A percentile compares a stretch with the other conserved stretches of the same genome.
Conservation (phyloP, 2,888 invertebrate species). For the Tachystola acroxantha region DNA sequence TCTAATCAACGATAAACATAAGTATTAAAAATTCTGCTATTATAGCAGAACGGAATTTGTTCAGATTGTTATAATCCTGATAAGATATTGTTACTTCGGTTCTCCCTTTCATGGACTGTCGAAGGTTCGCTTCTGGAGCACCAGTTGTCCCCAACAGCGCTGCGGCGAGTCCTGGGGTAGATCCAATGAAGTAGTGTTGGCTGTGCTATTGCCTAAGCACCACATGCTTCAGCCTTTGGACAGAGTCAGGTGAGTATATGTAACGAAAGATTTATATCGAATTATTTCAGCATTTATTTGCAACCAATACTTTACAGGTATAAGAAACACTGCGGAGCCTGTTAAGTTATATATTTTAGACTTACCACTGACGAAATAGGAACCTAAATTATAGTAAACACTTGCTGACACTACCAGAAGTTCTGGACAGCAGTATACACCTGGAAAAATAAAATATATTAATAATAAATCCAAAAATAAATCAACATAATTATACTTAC, state of each 20-base stretch:
- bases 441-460: constrained; percentile 68
- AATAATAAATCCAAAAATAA: constrained; percentile 29
- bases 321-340: constrained; percentile 54
- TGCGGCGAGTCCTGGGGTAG: constrained; percentile 45
- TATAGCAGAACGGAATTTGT: constrained; percentile 1
- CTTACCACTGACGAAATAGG: constrained; percentile 59
- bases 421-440: constrained; percentile 32
- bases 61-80: background rate
- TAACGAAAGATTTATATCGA: constrained; percentile 56
- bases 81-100: constrained; percentile 22
- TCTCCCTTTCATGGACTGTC: constrained; percentile 26
- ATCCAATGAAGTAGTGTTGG: constrained; percentile 39
- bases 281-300: constrained; percentile 68
- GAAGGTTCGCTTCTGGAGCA: constrained; percentile 40
- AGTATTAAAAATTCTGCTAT: no score
- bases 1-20: no score
- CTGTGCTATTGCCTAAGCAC: constrained; percentile 27
- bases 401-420: constrained; percentile 30
- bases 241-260: constrained; percentile 34
- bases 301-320: constrained; percentile 61
- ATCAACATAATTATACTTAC: constrained; percentile 82
- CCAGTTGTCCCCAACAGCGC: constrained; percentile 39
- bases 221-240: constrained; percentile 48
- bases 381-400: constrained; percentile 48
- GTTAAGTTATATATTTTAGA: constrained; percentile 70